These are phyloP conservation scores for Danionella cerebrum DNA, from an alignment of 2,113 vertebrate species.

Conservation along the genomic window DNA sequence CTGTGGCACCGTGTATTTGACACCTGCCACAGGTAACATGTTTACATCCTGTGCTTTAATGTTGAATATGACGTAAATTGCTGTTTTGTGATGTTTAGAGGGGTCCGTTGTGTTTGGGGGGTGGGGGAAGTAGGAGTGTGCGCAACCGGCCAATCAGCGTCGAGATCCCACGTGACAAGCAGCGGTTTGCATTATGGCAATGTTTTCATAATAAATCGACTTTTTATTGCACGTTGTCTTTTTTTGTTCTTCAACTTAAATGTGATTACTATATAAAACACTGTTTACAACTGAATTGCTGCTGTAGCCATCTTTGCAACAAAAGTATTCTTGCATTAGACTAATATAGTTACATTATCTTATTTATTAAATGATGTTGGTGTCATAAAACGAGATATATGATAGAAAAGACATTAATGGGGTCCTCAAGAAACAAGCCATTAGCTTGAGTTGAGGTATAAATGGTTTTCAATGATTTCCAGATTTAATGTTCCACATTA, in stretches of 20 bases:
- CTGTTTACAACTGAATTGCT: background rate
- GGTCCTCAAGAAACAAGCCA: no score
- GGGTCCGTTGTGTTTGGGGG: background rate
- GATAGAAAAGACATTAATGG: no score
- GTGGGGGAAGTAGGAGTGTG: constrained; percentile 53
- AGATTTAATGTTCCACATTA: no score
- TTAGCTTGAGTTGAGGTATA: no score
- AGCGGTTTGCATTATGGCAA: constrained; percentile 27
- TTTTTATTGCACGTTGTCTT: background rate
- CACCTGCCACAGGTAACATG: constrained; percentile 19
- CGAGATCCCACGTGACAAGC: constrained; percentile 25
- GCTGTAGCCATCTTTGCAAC: background rate
- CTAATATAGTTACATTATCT: no score
- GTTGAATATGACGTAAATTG: background rate
- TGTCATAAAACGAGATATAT: no score
- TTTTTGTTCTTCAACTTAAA: background rate
- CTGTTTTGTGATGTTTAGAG: constrained; percentile 8
- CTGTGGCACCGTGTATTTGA: constrained; percentile 52
- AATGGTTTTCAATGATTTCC: no score
- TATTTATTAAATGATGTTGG: no score
- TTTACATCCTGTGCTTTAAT: background rate
- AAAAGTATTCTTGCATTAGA: no score
- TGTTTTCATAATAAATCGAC: constrained; percentile 31
- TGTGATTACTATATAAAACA: background rate
- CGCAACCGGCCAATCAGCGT: constrained; percentile 50